A percentile compares a stretch with the other conserved stretches of the same genome.
Evolutionary conservation across 2,888 invertebrate genomes (phyloP).

Genomic region (Ophion slaviceki): DNA sequence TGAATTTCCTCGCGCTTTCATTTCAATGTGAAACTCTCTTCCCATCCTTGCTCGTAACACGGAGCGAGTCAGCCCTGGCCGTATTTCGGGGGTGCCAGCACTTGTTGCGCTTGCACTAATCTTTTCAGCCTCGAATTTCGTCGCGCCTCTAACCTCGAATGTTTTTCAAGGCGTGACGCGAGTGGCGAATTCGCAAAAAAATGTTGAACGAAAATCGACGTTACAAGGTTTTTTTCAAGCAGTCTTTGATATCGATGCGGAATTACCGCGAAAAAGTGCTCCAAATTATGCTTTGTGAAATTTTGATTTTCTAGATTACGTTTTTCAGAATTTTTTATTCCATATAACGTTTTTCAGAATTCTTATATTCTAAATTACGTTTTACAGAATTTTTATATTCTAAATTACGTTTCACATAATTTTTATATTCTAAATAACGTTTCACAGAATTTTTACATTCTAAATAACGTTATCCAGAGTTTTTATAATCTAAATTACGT

Average conservation of each 20-base stretch:
- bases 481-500: too few relatives aligned
- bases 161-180: background rate
- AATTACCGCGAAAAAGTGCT: background rate
- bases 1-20: constrained; percentile 38
- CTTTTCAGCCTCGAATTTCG: constrained; percentile 31
- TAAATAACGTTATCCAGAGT: too few relatives aligned
- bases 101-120: constrained; percentile 47
- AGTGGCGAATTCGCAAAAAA: background rate
- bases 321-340: too few relatives aligned
- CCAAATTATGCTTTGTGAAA: too few relatives aligned
- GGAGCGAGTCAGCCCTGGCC: constrained; percentile 18
- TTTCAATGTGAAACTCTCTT: constrained; percentile 41
- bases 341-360: too few relatives aligned
- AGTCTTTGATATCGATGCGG: background rate
- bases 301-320: too few relatives aligned
- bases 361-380: too few relatives aligned
- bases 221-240: too few relatives aligned
- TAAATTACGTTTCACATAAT: too few relatives aligned
- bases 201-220: background rate
- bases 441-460: too few relatives aligned
- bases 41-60: background rate
- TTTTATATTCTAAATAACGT: too few relatives aligned
- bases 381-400: too few relatives aligned
- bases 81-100: constrained; percentile 49
- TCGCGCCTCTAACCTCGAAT: background rate